Percentiles rank a stretch among this genome's conserved stretches.
These are phyloP conservation scores for Drosophila parthenogenetica DNA, from an alignment of 2,888 invertebrate species.

Conservation along the genomic window DNA sequence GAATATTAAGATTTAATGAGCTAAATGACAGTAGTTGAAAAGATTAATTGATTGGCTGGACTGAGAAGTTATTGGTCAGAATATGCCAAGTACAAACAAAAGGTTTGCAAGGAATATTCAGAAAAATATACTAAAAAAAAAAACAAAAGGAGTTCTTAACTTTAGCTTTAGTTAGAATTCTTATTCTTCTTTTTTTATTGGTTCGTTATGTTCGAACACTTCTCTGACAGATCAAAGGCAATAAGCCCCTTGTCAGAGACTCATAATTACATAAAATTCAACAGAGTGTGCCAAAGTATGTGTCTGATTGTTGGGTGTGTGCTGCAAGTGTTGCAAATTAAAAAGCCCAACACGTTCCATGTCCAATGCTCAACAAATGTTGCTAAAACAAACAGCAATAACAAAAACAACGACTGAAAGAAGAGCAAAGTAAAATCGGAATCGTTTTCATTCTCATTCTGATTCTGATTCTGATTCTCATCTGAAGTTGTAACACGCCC, in stretches of 20 bases:
- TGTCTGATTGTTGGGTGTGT: not conserved
- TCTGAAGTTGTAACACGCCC: conserved; percentile 52
- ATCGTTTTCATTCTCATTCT: conserved; percentile 11
- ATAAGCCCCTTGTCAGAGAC: conserved; percentile 20
- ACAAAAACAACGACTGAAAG: conserved; percentile 1
- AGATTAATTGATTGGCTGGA: conserved; percentile 16
- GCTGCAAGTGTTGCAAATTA: conserved; percentile 56
- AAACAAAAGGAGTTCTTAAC: too few relatives aligned
- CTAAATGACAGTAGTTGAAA: conserved; percentile 31
- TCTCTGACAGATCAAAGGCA: conserved; percentile 40
- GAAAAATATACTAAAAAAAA: too few relatives aligned
- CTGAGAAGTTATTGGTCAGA: not conserved
- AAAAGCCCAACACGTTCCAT: conserved; percentile 71
- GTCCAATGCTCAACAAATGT: conserved; percentile 34
- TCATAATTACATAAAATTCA: conserved; percentile 45
- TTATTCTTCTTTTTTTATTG: not conserved
- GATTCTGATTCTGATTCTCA: not conserved
- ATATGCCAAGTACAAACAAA: not conserved
- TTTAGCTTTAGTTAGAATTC: too few relatives aligned
- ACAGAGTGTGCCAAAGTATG: not conserved
- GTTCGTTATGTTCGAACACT: conserved; percentile 19
- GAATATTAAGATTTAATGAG: conserved; percentile 53
- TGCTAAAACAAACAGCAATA: conserved; percentile 49
- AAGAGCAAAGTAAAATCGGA: conserved; percentile 8
- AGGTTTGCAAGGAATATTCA: not conserved